A percentile compares a stretch with the other conserved stretches of the same genome.
Conservation (phyloP, 2,888 invertebrate genomes). For the Agrotis exclamationis region DNA sequence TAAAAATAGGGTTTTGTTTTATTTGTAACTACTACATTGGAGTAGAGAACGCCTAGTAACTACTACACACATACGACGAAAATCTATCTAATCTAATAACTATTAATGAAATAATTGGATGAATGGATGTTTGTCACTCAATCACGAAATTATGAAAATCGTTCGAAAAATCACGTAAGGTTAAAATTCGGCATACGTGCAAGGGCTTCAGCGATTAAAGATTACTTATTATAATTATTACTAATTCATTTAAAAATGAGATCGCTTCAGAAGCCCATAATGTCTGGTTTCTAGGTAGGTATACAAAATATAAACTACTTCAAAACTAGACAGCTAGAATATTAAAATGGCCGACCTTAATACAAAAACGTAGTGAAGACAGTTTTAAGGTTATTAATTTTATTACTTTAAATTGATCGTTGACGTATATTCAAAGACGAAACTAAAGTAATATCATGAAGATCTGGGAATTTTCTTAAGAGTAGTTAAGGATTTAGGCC, state of each 20-base stretch:
- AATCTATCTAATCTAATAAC: not conserved
- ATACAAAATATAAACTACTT: conserved; percentile 37
- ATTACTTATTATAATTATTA: conserved; percentile 9
- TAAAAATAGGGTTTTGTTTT: not conserved
- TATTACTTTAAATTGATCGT: conserved; percentile 34
- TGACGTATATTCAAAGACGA: conserved; percentile 13
- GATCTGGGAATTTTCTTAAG: not conserved
- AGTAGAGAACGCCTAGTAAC: not conserved
- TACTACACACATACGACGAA: not conserved
- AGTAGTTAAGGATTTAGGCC: not conserved
- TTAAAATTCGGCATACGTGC: not conserved
- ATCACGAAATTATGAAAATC: too few relatives aligned
- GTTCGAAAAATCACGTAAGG: too few relatives aligned
- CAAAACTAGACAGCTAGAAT: conserved; percentile 31
- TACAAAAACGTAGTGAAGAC: conserved; percentile 13
- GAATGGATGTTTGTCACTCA: too few relatives aligned
- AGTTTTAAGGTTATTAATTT: conserved; percentile 12
- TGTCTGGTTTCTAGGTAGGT: conserved; percentile 19
- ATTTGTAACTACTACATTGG: not conserved
- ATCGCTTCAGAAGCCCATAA: conserved; percentile 22
- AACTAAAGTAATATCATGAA: conserved; percentile 3
- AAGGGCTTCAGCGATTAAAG: not conserved
- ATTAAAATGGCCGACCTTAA: conserved; percentile 25
- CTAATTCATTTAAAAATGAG: conserved; percentile 21
- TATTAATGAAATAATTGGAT: too few relatives aligned